Evolutionary conservation across 2,797 vertebrate species (phyloP).

Genomic region (Semaprochilodus insignis): DNA sequence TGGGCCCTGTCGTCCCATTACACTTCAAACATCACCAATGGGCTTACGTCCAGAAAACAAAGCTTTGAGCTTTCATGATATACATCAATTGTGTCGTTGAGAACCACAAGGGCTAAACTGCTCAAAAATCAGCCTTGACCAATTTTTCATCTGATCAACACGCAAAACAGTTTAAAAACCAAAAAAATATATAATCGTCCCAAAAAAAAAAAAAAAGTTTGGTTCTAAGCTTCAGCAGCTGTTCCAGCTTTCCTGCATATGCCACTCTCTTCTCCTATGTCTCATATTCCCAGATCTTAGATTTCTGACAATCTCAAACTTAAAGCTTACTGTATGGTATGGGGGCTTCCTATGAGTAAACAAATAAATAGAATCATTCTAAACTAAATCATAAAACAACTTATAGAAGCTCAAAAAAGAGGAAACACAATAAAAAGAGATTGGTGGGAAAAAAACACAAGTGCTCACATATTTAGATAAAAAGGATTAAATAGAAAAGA

Average conservation of each 20-base stretch:
- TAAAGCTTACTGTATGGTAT: conserved; percentile 41
- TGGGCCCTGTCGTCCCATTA: conserved; percentile 30
- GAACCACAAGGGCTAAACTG: conserved; percentile 16
- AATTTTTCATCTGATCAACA: conserved; percentile 24
- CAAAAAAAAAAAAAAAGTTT: conserved; percentile 42
- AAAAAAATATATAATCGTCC: conserved; percentile 42
- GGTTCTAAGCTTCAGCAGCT: conserved; percentile 49
- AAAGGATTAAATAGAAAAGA: conserved; percentile 67
- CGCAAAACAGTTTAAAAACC: conserved; percentile 31
- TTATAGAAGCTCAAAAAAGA: conserved; percentile 43
- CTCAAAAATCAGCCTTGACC: conserved; percentile 10
- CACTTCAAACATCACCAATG: conserved; percentile 13
- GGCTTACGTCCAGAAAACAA: not conserved
- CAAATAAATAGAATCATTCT: conserved; percentile 51
- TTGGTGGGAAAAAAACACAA: conserved; percentile 49
- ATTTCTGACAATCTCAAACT: conserved; percentile 42
- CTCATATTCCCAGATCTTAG: conserved; percentile 27
- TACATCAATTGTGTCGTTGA: conserved; percentile 11
- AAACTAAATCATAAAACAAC: conserved; percentile 43
- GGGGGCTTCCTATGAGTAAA: conserved; percentile 25
- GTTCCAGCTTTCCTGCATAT: conserved; percentile 28
- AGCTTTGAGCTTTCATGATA: conserved; percentile 25
- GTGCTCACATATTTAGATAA: conserved; percentile 61
- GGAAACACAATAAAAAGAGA: conserved; percentile 35
- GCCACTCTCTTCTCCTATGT: conserved; percentile 28